Percentiles rank a stretch among this genome's conserved stretches.
Conservation (phyloP, 1,140 invertebrate genomes). For the Drosophila mojavensis region DNA sequence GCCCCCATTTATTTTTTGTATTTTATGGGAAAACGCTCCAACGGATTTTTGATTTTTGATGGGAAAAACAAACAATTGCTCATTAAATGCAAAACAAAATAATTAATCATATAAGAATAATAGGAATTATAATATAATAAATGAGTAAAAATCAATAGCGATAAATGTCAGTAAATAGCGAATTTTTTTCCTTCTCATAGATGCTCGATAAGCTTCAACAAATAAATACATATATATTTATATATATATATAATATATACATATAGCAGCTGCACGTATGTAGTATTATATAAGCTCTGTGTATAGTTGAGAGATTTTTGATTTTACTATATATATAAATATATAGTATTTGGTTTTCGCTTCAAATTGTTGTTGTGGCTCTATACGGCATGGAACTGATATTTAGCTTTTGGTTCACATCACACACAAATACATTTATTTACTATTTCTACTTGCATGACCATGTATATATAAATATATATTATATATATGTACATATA, state of each 20-base stretch:
- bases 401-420: conserved; percentile 12
- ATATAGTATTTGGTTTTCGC: background rate
- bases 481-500: background rate
- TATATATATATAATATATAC: conserved; percentile 7
- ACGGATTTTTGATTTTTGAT: conserved; percentile 70
- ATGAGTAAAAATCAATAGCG: conserved; percentile 32
- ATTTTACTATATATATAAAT: background rate
- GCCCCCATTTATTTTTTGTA: conserved; percentile 26
- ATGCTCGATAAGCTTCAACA: conserved; percentile 32
- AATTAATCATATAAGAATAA: conserved; percentile 1
- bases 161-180: conserved; percentile 49
- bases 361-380: conserved; percentile 4
- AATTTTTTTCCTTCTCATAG: conserved; percentile 53
- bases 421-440: background rate
- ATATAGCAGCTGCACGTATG: conserved; percentile 41
- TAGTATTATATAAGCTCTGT: conserved; percentile 31
- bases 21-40: conserved; percentile 39
- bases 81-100: conserved; percentile 12
- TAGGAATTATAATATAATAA: conserved; percentile 6
- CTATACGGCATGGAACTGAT: conserved; percentile 32
- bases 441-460: background rate
- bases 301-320: conserved; percentile 33
- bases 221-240: conserved; percentile 10
- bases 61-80: conserved; percentile 37
- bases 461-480: background rate